Base-by-base conservation (phyloP, 2,797 vertebrate genomes). In the Manis javanica region DNA sequence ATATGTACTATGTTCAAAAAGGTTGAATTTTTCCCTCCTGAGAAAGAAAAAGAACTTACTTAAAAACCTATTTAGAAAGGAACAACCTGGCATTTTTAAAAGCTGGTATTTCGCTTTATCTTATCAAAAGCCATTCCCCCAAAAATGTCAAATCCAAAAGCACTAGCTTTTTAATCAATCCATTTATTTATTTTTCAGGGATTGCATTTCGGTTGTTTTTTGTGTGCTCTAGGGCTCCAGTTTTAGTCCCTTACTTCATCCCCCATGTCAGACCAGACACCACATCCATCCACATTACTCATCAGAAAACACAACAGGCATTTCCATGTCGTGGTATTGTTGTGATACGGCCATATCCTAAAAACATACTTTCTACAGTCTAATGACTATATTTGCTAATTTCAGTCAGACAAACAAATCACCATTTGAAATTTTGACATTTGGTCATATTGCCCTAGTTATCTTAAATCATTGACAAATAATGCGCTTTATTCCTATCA, bases 111-210 rank as follows among this genome's bases (percentile, higher is more conserved):
- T 97, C 61, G 93, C 37, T 96, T 86, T 78, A 94, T 94, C 75
- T 97, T 97, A 90, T 77, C 75, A 94, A 96, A 96, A 96, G 74
- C 83, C 59, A 95, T 89, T 92, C 37, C 11, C 7, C 55, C 4
- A 26, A 95, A 98, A 97, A 97, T 88, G 72, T 93, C 87, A 97
- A 79, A 90, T 77, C 24, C 16, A 77, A 91, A 95, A 96, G 85
- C 5, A 92, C 18, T n/a, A 69, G 69, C 23, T 81, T 97, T 95
- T 95, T 90, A 96, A 96, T 96, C 61, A 96, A 55, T 91, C 24
- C 37, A 39, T 88, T 97, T 91, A 91, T 91, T 94, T 94, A 90
- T 74, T 85, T 96, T 96, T 83, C 12, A 82, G 9, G 34, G 19
- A 75, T 95, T 90, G 42, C 9, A 68, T 96, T 89, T 93, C 72